A percentile compares a stretch with the other conserved stretches of the same genome.
These are phyloP conservation scores for Tethea ocularis DNA, from an alignment of 2,888 invertebrate genomes.

Conservation along the genomic window DNA sequence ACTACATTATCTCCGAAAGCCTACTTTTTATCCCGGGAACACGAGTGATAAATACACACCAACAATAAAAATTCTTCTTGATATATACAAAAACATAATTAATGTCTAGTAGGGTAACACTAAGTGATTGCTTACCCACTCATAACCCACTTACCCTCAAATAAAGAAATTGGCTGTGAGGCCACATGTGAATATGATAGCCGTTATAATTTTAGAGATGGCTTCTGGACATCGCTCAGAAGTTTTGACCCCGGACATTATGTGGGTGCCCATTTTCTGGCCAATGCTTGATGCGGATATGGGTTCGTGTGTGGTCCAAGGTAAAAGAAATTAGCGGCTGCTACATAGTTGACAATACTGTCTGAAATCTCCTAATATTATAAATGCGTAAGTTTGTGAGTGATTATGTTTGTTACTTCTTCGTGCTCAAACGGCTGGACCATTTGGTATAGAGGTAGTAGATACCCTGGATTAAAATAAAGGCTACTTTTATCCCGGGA, in stretches of 20 bases:
- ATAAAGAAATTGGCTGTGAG: not conserved
- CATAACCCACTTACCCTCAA: not conserved
- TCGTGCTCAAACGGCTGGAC: no score
- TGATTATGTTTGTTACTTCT: no score
- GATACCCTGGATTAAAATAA: no score
- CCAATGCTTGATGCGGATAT: constrained; percentile 47
- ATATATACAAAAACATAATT: not conserved
- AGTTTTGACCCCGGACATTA: constrained; percentile 36
- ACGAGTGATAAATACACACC: no score
- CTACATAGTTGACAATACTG: not conserved
- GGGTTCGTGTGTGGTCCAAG: constrained; percentile 30
- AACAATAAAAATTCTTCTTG: no score
- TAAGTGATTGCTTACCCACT: not conserved
- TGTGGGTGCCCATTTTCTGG: constrained; percentile 45
- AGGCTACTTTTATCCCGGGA: no score
- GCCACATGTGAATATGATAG: constrained; percentile 7
- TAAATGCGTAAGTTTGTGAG: no score
- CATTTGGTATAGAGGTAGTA: no score
- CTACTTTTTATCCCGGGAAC: no score
- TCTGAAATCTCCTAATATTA: no score
- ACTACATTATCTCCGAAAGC: no score
- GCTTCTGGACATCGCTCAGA: constrained; percentile 23
- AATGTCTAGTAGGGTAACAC: not conserved
- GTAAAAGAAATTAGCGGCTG: not conserved
- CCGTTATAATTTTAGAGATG: constrained; percentile 21